phyloP scores from a whole-genome alignment of 2,888 invertebrate genomes.

The Drymonia ruficornis region DNA sequence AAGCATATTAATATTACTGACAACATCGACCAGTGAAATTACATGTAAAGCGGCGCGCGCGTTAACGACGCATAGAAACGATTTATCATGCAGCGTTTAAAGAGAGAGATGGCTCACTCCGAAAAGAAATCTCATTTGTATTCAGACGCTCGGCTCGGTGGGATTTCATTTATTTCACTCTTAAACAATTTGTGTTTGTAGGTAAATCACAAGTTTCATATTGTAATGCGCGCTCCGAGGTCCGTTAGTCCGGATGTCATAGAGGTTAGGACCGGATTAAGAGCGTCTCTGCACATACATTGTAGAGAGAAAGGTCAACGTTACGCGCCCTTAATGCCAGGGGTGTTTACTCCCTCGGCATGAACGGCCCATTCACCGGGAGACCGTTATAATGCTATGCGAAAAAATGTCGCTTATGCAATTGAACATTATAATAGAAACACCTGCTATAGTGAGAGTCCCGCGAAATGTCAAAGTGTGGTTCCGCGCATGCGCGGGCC shows the following conservation, averaged over 20 bases:
- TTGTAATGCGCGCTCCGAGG: conserved; percentile 51
- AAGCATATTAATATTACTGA: conserved; percentile 79
- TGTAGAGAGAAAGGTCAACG: conserved; percentile 56
- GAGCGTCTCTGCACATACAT: conserved; percentile 53
- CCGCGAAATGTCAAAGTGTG: conserved; percentile 70
- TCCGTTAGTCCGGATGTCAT: conserved; percentile 73
- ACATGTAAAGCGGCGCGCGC: conserved; percentile 69
- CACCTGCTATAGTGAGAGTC: conserved; percentile 65
- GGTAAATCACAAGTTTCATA: conserved; percentile 72
- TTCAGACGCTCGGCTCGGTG: conserved; percentile 57
- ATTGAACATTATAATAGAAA: conserved; percentile 45
- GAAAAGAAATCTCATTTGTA: conserved; percentile 78
- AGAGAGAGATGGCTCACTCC: conserved; percentile 75
- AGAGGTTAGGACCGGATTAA: conserved; percentile 64
- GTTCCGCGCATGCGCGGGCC: conserved; percentile 54
- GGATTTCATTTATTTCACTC: conserved; percentile 72
- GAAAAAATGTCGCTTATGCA: conserved; percentile 64
- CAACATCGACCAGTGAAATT: conserved; percentile 76
- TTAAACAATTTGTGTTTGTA: conserved; percentile 76
- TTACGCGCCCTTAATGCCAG: conserved; percentile 53
- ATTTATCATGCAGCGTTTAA: conserved; percentile 74
- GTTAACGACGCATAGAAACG: conserved; percentile 76
- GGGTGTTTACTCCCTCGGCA: conserved; percentile 52
- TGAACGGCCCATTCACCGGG: conserved; percentile 63
- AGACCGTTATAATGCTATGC: conserved; percentile 64